Percentiles rank a stretch among this genome's conserved stretches.
Conservation (phyloP, 2,113 vertebrate species). For the Alouatta palliata region DNA sequence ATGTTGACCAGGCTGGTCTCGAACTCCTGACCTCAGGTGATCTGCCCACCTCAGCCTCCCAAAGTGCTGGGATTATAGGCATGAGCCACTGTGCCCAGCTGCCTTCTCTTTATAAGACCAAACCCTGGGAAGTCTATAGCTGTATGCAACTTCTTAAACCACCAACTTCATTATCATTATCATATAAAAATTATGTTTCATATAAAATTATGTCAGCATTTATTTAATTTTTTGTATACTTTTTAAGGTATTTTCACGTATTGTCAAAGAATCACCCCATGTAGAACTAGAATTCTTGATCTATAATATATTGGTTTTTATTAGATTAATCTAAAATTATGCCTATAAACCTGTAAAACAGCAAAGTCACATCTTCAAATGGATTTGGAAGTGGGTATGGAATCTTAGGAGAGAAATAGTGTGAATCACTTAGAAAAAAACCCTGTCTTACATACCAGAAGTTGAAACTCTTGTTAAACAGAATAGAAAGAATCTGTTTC, state of each 20-base stretch:
- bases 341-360: neutral
- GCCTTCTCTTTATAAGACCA: neutral
- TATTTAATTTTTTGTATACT: neutral
- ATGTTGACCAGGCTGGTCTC: no score
- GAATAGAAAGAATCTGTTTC: neutral
- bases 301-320: neutral
- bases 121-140: neutral
- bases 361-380: neutral
- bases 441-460: neutral
- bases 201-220: neutral
- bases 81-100: neutral
- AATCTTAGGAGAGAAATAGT: neutral
- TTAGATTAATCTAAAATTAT: neutral
- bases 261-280: neutral
- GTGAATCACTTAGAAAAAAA: neutral
- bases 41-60: no score
- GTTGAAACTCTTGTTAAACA: neutral
- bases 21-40: no score
- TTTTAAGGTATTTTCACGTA: neutral
- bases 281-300: neutral
- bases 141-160: conserved; percentile 21
- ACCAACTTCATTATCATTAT: neutral
- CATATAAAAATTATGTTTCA: no score
- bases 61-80: no score
- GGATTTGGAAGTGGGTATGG: neutral